Evolutionary conservation across 2,113 vertebrate genomes (phyloP), one percentile per base, ranked within the genome.

Genomic region (Brachyhypopomus gauderio): DNA sequence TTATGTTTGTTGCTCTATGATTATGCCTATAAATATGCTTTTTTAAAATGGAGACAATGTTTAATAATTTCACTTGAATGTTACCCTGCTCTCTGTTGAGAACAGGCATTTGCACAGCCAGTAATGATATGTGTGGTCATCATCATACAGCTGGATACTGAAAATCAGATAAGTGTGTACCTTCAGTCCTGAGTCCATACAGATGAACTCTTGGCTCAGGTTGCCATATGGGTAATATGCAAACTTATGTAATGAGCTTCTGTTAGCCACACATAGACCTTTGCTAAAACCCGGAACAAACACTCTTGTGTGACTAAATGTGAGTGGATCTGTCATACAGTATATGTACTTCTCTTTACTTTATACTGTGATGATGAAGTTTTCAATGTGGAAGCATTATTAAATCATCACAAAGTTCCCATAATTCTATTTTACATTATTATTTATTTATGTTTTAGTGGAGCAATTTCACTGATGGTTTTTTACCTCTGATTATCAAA

Each of bases 91-190:
- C 22, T 70, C 22, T 59, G 64, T 56, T 34, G 20, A 77, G 22
- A 30, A 16, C 27, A 30, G 5, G 17, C 11, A 17, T 67, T 20
- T 36, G 12, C 14, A 2, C 17, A 67, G 64, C 1, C 22, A 83
- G 83, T 82, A 81, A 85, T 79, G 88, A 90, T 89, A 85, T 88
- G 85, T 85, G 87, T 86, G 86, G 81, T 88, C 86, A 81, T 89
- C 90, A 89, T 89, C 88, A 88, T 79, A 87, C 92, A 93, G 92
- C 91, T 93, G 92, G 90, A 91, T 89, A 77, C 88, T 89, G 90
- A 93, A 93, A 93, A 93, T 93, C 91, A 92, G 83, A 86, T 84
- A 87, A 90, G 86, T 90, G 89, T 91, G 89, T 89, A 90, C 83
- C 89, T 88, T 93, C 88, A 88, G 84, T 90, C 84, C 85, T 82